Conservation (phyloP, 2,888 invertebrate species). For the Cerceris ruficornis region DNA sequence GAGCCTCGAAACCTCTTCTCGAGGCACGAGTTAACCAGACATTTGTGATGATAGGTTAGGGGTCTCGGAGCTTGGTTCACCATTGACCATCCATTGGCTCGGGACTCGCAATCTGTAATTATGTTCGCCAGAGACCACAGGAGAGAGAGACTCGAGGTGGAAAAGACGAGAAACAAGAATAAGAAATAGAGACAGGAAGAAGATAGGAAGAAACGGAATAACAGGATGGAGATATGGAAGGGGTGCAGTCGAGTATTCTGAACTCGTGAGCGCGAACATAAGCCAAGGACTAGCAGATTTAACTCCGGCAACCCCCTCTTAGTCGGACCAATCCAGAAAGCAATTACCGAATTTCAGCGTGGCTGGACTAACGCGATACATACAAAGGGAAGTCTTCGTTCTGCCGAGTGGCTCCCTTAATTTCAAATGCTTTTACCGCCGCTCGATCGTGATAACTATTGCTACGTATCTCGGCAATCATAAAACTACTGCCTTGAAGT, state of each 20-base stretch:
- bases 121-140: slow-evolving; percentile 61
- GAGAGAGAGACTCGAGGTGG: slow-evolving; percentile 18
- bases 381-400: slow-evolving; percentile 44
- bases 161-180: slow-evolving; percentile 48
- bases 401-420: slow-evolving; percentile 43
- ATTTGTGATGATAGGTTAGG: slow-evolving; percentile 73
- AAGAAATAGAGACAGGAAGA: slow-evolving; percentile 29
- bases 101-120: slow-evolving; percentile 72
- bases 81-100: slow-evolving; percentile 69
- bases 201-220: slow-evolving; percentile 14
- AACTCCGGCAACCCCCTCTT: slow-evolving; percentile 55
- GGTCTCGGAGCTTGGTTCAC: slow-evolving; percentile 59
- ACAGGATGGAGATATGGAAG: slow-evolving; percentile 15
- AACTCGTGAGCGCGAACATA: slow-evolving; percentile 19
- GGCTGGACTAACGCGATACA: slow-evolving; percentile 36
- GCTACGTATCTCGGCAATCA: slow-evolving; percentile 34
- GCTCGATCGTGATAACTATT: slow-evolving; percentile 47
- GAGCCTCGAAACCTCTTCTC: slow-evolving; percentile 36
- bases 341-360: slow-evolving; percentile 74
- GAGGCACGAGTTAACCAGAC: slow-evolving; percentile 65
- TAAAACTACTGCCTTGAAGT: neutral
- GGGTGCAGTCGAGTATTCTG: slow-evolving; percentile 16
- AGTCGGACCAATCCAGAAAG: slow-evolving; percentile 71
- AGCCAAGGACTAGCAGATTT: slow-evolving; percentile 61
- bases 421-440: slow-evolving; percentile 28